Base-by-base conservation (phyloP, 2,888 invertebrate species). In the Cosmia trapezina region DNA sequence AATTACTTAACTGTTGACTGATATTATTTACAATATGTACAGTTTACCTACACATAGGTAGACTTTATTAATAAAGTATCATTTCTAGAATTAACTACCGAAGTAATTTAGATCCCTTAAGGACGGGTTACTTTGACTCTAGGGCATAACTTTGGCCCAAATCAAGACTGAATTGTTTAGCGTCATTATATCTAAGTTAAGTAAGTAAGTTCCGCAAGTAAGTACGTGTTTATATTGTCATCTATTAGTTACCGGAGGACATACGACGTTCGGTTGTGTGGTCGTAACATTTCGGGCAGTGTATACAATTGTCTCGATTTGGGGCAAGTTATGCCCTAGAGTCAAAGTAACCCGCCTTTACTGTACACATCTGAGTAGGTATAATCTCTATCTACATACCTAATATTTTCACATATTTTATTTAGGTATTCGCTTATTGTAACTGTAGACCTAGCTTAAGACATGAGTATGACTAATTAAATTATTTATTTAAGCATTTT, bases 21-120 rank as follows among this genome's bases (percentile, higher is more conserved):
- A 51, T 81, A 83, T 78, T 87, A 86, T 85, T 68, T 84, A 88
- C 88, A 89, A 78, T 83, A 78, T 78, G 72, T 78, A 78, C 63
- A 76, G 66, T 72, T 73, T 71, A 84, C 28, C 28, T 28, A 28
- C 28, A 28, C 49, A 72, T 78, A 79, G 68, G 6, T 37, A 60
- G 33, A 45, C 17, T 56, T 62, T 77, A 79, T 72, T 68, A 69
- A 53, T 79, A 77, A 79, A 78, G 70, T 75, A 81, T 70, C 43
- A 73, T 73, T n/a, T 78, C 17, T 63, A 63, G 12, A 63, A 71
- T 49, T 59, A 78, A 53, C 47, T 28, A 41, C 7, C 0, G 17
- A 62, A n/a, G 8, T 69, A 63, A 71, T 53, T 33, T 72, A 53
- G 17, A 53, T n/a, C n/a, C n/a, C n/a, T n/a, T n/a, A n/a, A n/a